These are phyloP conservation scores for Oncorhynchus keta DNA, from an alignment of 2,113 vertebrate species.

Conservation along the genomic window DNA sequence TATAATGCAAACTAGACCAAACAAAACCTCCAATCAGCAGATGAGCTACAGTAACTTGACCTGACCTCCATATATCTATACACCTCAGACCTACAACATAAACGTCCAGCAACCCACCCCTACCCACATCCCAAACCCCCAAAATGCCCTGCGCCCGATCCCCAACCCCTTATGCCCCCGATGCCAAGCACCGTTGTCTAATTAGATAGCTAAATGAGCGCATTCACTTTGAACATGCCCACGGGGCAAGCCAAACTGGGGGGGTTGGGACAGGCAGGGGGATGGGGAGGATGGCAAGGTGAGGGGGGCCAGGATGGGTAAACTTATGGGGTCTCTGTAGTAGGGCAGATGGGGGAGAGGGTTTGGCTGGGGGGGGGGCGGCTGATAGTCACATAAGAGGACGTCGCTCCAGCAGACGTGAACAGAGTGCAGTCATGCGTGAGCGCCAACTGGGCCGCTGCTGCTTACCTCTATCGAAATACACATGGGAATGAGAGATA, in stretches of 20 bases:
- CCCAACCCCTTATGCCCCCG: slow-evolving; percentile 26
- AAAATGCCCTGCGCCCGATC: slow-evolving; percentile 33
- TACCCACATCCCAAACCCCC: neutral
- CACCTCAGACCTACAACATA: slow-evolving; percentile 24
- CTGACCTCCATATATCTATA: slow-evolving; percentile 28
- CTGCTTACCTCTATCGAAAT: slow-evolving; percentile 14
- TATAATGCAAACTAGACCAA: no score
- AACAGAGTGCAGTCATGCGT: slow-evolving; percentile 12
- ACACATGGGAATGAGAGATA: slow-evolving; percentile 24
- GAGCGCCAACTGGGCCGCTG: slow-evolving; percentile 7
- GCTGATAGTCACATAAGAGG: slow-evolving; percentile 13
- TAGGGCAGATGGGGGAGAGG: slow-evolving; percentile 4
- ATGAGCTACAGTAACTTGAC: slow-evolving; percentile 1
- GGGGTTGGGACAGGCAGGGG: slow-evolving; percentile 25
- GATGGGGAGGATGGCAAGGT: slow-evolving; percentile 12
- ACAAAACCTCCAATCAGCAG: no score
- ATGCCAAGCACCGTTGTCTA: slow-evolving; percentile 52
- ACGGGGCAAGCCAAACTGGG: slow-evolving; percentile 49
- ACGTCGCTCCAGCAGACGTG: slow-evolving; percentile 37
- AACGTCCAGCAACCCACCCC: slow-evolving; percentile 4
- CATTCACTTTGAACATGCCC: slow-evolving; percentile 57
- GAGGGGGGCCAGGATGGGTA: slow-evolving; percentile 35
- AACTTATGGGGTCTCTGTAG: slow-evolving; percentile 11
- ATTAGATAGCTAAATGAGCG: slow-evolving; percentile 52
- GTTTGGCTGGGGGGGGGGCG: neutral